Conservation (phyloP, 1,140 invertebrate species). For the Trichoplusia ni region DNA sequence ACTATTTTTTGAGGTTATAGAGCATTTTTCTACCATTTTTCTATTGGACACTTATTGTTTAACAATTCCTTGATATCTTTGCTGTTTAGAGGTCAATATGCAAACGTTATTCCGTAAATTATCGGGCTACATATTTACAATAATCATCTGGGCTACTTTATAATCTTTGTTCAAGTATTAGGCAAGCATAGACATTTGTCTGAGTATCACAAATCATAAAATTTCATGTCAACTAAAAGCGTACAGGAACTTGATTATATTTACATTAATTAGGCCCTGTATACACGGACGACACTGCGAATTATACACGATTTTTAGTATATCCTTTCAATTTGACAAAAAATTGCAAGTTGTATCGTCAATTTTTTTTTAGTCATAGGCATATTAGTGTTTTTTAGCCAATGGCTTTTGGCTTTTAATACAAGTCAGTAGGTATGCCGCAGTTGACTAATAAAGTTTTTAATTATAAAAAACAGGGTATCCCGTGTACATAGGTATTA, state of each 20-base stretch:
- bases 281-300: neutral
- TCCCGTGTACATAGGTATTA: neutral
- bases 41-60: too few species aligned
- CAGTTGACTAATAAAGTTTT: too few species aligned
- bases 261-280: conserved; percentile 46
- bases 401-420: too few species aligned
- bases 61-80: too few species aligned
- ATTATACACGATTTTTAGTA: neutral
- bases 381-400: neutral
- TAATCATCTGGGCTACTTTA: conserved; percentile 66
- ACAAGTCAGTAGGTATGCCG: too few species aligned
- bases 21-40: neutral
- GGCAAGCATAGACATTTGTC: conserved; percentile 67
- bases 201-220: conserved; percentile 43
- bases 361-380: neutral
- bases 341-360: neutral
- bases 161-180: conserved; percentile 61
- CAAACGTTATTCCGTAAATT: conserved; percentile 56
- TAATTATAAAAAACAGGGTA: too few species aligned
- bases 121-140: conserved; percentile 74
- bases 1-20: neutral
- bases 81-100: too few species aligned
- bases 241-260: conserved; percentile 70
- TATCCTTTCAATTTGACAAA: neutral
- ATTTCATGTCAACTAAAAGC: conserved; percentile 43